These are phyloP conservation scores for Burhinus oedicnemus DNA, from an alignment of 2,113 vertebrate genomes.

Conservation along the genomic window DNA sequence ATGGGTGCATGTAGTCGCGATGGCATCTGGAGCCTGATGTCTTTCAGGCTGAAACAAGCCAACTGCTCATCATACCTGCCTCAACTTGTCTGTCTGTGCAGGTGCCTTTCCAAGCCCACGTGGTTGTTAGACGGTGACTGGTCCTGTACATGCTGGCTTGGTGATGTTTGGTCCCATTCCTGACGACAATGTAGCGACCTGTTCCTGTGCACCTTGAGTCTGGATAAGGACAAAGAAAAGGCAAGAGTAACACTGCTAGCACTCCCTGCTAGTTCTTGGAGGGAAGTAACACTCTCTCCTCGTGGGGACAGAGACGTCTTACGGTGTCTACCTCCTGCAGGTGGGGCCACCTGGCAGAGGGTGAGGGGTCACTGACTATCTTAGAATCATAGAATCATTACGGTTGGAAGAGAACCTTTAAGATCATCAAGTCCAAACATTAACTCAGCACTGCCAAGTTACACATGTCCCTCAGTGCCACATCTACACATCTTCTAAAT, in stretches of 20 bases:
- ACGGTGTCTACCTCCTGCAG: not conserved
- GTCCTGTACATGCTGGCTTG: not conserved
- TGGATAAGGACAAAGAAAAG: not conserved
- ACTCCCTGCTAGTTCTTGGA: not conserved
- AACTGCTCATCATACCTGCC: not conserved
- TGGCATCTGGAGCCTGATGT: not conserved
- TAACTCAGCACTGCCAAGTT: not conserved
- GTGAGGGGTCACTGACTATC: not conserved
- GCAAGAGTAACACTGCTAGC: not conserved
- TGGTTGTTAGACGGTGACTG: not conserved
- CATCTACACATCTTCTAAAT: not conserved
- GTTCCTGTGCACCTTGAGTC: not conserved
- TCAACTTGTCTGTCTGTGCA: not conserved
- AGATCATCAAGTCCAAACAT: not conserved
- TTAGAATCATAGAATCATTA: not conserved
- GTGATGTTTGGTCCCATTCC: not conserved
- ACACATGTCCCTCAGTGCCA: not conserved
- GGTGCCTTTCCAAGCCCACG: not conserved
- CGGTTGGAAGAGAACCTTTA: not conserved
- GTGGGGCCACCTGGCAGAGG: not conserved
- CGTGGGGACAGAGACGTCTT: not conserved
- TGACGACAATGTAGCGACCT: not conserved
- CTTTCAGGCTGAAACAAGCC: not conserved
- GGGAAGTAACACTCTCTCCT: not conserved
- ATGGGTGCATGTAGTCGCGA: no score